Conservation (phyloP, 2,888 invertebrate genomes). For the Ametastegia equiseti region DNA sequence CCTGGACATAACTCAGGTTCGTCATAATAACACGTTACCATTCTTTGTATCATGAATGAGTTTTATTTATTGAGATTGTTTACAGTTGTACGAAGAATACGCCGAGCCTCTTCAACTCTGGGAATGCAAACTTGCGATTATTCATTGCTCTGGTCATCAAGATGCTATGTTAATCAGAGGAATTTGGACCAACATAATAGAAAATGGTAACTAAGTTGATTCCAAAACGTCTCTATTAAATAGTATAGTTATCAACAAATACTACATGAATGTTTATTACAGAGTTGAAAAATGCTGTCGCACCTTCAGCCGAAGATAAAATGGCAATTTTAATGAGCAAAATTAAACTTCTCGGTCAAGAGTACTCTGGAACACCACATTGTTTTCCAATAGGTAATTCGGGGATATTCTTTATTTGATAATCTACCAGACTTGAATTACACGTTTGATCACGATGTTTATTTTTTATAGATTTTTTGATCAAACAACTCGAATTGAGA, state of each 20-base stretch:
- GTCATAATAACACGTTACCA: not conserved
- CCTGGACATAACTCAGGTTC: constrained; percentile 90
- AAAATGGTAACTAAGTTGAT: constrained; percentile 70
- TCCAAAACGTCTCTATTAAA: not conserved
- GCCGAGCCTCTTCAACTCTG: constrained; percentile 93
- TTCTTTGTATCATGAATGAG: not conserved
- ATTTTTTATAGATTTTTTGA: constrained; percentile 83
- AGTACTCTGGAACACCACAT: constrained; percentile 88
- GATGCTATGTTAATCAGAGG: constrained; percentile 92
- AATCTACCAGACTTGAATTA: constrained; percentile 39
- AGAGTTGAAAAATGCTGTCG: constrained; percentile 78
- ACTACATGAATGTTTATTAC: too few relatives aligned
- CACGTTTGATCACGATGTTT: too few relatives aligned
- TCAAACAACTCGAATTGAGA: constrained; percentile 87
- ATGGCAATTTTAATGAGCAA: constrained; percentile 86
- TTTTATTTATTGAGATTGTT: constrained; percentile 56
- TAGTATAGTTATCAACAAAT: constrained; percentile 11
- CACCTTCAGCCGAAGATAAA: constrained; percentile 78
- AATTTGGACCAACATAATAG: constrained; percentile 93
- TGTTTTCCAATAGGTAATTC: constrained; percentile 91
- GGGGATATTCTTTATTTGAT: constrained; percentile 40
- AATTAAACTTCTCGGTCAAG: constrained; percentile 86
- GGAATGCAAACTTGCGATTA: constrained; percentile 96
- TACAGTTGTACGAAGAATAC: constrained; percentile 91
- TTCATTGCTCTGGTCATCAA: constrained; percentile 95